These are phyloP conservation scores for Calameuta filiformis DNA, from an alignment of 2,888 invertebrate species.

Conservation along the genomic window DNA sequence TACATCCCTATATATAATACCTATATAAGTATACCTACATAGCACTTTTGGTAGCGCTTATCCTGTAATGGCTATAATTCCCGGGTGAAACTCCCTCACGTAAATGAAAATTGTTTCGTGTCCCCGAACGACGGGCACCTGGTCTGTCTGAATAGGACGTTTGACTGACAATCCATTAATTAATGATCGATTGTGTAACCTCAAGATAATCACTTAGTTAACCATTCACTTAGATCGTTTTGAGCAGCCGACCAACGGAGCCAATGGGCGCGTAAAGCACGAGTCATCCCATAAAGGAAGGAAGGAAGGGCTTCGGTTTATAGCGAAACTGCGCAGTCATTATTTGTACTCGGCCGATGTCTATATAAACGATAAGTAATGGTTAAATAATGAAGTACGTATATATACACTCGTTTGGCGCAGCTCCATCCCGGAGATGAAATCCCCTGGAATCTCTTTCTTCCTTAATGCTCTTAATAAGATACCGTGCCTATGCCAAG, in stretches of 20 bases:
- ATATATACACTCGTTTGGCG: not conserved
- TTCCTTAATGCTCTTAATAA: not conserved
- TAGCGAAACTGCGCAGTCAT: conserved; percentile 36
- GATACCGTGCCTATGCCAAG: not conserved
- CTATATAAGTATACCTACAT: not conserved
- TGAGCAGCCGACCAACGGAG: conserved; percentile 12
- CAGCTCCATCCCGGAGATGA: not conserved
- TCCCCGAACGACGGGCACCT: not conserved
- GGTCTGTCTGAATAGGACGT: not conserved
- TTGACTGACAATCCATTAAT: conserved; percentile 44
- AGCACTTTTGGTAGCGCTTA: not conserved
- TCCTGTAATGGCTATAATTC: not conserved
- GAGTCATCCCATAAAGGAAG: conserved; percentile 38
- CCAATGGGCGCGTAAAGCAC: conserved; percentile 34
- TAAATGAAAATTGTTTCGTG: not conserved
- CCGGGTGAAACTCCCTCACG: not conserved
- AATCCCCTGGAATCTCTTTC: not conserved
- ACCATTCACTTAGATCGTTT: conserved; percentile 50
- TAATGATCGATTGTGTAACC: conserved; percentile 51
- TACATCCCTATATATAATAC: not conserved
- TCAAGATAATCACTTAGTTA: conserved; percentile 58
- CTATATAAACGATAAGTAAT: conserved; percentile 27
- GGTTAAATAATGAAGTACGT: conserved; percentile 37
- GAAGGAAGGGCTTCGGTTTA: conserved; percentile 30
- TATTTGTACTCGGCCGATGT: conserved; percentile 41